Evolutionary conservation across 2,113 vertebrate genomes (phyloP), one percentile per base, ranked within the genome.

Genomic region (Ploceus nigricollis): DNA sequence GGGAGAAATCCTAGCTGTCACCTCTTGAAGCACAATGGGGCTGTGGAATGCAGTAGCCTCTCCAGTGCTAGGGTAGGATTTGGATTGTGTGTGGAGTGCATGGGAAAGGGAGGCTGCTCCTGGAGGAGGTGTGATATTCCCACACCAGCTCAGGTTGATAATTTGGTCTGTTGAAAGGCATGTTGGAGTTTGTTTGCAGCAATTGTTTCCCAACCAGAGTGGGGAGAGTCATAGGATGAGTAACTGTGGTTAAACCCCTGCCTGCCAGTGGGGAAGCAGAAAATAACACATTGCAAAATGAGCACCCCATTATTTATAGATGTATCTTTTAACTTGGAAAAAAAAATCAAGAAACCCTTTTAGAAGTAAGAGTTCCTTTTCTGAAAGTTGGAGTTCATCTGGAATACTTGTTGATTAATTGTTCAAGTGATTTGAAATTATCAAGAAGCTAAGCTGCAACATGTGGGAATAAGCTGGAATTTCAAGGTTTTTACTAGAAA

Each of bases 141-240:
- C 47, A 45, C 37, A 5, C 6, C 0, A 1, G 13, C 47, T 44
- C 22, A 64, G 18, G n/a, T 17, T 1, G 1, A 10, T 53, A 13
- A 47, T 60, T 42, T 44, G 6, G 8, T 71, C 56, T 87, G 44
- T 35, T 75, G 40, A 70, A 75, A 85, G 11, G 61, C 11, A 7
- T 0, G 0, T 3, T 3, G 1, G 35, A 65, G 27, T 28, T 15
- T 4, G 18, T 56, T 35, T 70, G 70, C 35, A 39, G 42, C 16
- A 40, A 13, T 42, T 54, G 24, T n/a, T 72, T 79, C 48, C 40
- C 75, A 48, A 27, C 10, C n/a, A 48, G 69, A 79, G 13, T 4
- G 30, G 23, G 30, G 30, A 89, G 39, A 58, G 35, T 69, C 17
- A 33, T 35, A 48, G 65, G 20, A 66, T 66, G 71, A 77, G 21